A percentile compares a stretch with the other conserved stretches of the same genome.
Evolutionary conservation across 2,113 vertebrate species (phyloP).

Genomic region (Pituophis catenifer): DNA sequence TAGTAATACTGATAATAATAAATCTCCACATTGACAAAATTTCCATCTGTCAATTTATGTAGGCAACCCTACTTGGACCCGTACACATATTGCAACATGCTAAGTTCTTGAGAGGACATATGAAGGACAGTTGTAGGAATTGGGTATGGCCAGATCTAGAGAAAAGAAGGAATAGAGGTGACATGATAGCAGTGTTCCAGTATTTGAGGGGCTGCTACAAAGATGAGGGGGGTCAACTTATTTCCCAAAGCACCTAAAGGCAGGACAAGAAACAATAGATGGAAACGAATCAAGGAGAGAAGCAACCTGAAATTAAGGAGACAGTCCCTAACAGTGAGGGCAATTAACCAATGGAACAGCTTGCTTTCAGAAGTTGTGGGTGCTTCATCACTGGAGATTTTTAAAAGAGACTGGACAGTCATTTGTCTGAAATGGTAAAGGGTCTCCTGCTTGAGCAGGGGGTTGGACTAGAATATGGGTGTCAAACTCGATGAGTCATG

Average conservation of each 20-base stretch:
- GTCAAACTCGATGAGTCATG: too few relatives aligned
- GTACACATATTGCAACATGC: background rate
- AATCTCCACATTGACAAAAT: background rate
- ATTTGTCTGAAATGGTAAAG: background rate
- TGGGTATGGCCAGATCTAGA: too few relatives aligned
- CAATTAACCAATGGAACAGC: background rate
- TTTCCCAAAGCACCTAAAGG: background rate
- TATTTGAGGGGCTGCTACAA: background rate
- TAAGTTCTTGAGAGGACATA: background rate
- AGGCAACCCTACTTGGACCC: background rate
- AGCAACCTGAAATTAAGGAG: background rate
- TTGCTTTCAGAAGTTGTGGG: background rate
- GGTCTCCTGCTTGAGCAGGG: background rate
- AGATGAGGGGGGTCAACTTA: background rate
- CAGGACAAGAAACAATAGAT: background rate
- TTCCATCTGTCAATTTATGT: background rate
- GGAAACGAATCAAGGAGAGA: background rate
- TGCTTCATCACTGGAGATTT: background rate
- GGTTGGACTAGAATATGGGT: background rate
- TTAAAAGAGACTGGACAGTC: background rate
- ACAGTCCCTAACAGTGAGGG: background rate
- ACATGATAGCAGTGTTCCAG: background rate
- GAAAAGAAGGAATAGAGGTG: background rate
- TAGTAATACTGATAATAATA: background rate
- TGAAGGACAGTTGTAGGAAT: background rate